phyloP scores from a whole-genome alignment of 2,888 invertebrate species.

The Thecocarcelia acutangulata region DNA sequence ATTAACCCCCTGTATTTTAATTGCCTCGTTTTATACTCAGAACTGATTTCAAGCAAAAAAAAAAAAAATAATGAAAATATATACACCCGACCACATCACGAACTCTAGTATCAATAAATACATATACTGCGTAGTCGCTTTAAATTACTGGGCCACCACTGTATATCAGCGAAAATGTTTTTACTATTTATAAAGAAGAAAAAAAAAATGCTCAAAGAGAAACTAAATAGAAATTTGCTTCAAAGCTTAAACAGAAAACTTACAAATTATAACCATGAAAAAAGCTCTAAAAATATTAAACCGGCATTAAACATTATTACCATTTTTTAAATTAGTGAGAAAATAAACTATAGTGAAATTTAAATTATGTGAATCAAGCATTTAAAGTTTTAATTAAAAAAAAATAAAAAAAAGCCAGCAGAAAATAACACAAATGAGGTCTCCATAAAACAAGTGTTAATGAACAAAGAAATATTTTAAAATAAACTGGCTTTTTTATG shows the following conservation, averaged over 20 bases:
- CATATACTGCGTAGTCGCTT: no score
- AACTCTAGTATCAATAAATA: no score
- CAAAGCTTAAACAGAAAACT: slow-evolving; percentile 9
- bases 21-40: no score
- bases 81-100: no score
- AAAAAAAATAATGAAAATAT: no score
- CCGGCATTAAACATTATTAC: slow-evolving; percentile 24
- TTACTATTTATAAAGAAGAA: background rate
- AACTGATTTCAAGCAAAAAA: no score
- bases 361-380: slow-evolving; percentile 36
- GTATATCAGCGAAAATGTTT: no score
- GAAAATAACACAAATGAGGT: slow-evolving; percentile 17
- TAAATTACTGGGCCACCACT: no score
- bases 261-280: slow-evolving; percentile 11
- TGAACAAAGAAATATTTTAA: slow-evolving; percentile 27
- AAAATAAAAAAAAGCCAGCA: background rate
- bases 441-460: slow-evolving; percentile 15
- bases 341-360: slow-evolving; percentile 28
- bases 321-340: slow-evolving; percentile 24
- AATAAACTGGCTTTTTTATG: slow-evolving; percentile 23
- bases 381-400: slow-evolving; percentile 18
- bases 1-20: no score
- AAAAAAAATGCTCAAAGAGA: slow-evolving; percentile 24
- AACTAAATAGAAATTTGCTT: slow-evolving; percentile 33
- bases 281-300: slow-evolving; percentile 3